These are phyloP conservation scores for Arvicola amphibius DNA, from an alignment of 2,797 vertebrate genomes.

Conservation along the genomic window DNA sequence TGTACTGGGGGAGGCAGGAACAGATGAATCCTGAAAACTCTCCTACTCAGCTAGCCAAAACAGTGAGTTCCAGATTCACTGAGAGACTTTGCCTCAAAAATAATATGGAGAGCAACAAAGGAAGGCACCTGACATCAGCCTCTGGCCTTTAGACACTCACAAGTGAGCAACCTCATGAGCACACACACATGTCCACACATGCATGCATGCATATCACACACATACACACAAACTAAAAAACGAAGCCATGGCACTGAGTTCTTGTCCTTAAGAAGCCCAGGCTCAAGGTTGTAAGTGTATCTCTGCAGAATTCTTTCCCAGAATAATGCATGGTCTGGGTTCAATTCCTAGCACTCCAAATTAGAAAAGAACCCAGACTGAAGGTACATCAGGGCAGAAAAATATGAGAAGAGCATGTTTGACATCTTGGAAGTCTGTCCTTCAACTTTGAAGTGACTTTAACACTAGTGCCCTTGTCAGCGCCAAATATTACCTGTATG, in stretches of 20 bases:
- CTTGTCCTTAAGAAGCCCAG: background rate
- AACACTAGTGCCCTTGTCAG: background rate
- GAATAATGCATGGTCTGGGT: background rate
- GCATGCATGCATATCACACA: background rate
- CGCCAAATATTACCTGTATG: background rate
- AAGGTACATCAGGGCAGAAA: background rate
- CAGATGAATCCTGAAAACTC: too few relatives aligned
- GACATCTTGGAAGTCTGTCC: background rate
- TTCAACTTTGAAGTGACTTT: background rate
- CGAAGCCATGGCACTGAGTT: accelerated
- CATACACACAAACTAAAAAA: background rate
- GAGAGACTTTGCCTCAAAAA: background rate
- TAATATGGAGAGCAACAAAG: background rate
- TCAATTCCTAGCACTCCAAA: background rate
- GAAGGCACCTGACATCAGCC: background rate
- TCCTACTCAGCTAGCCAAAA: background rate
- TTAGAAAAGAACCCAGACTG: background rate
- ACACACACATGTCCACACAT: background rate
- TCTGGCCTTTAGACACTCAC: background rate
- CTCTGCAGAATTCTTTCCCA: background rate
- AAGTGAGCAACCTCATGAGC: background rate
- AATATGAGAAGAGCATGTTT: background rate
- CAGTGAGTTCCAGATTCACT: background rate
- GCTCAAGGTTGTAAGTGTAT: background rate
- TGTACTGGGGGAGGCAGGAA: too few relatives aligned